These are phyloP conservation scores for Pterostichus madidus DNA, from an alignment of 2,888 invertebrate species.

Conservation along the genomic window DNA sequence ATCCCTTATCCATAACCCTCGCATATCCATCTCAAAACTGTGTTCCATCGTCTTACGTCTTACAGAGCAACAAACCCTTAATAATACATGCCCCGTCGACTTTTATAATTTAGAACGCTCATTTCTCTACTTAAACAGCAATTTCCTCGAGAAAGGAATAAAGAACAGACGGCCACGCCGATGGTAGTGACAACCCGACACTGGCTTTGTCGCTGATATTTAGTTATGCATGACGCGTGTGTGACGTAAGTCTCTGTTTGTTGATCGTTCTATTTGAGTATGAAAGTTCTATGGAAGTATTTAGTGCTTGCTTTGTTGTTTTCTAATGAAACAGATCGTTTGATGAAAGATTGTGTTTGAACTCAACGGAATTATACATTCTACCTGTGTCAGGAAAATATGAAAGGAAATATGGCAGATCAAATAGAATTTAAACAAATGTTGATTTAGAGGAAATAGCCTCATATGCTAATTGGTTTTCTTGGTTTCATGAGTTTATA, in stretches of 20 bases:
- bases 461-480: constrained; percentile 1
- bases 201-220: constrained; percentile 25
- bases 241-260: constrained; percentile 1
- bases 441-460: constrained; percentile 16
- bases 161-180: constrained; percentile 35
- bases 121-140: constrained; percentile 65
- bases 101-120: constrained; percentile 60
- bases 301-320: constrained; percentile 48
- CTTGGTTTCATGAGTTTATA: neutral
- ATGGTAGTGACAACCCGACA: constrained; percentile 47
- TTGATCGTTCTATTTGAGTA: constrained; percentile 21
- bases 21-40: constrained; percentile 17
- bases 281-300: constrained; percentile 49
- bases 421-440: constrained; percentile 17
- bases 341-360: constrained; percentile 35
- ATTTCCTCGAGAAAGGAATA: constrained; percentile 61
- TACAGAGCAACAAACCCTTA: constrained; percentile 18
- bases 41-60: constrained; percentile 1
- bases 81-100: constrained; percentile 51
- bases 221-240: constrained; percentile 40
- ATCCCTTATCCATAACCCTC: constrained; percentile 3
- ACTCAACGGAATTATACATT: constrained; percentile 20
- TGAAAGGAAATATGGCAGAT: neutral
- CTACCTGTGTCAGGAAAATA: constrained; percentile 10
- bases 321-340: constrained; percentile 45